These are phyloP conservation scores for Dromius quadrimaculatus DNA, from an alignment of 2,888 invertebrate genomes.

Conservation along the genomic window DNA sequence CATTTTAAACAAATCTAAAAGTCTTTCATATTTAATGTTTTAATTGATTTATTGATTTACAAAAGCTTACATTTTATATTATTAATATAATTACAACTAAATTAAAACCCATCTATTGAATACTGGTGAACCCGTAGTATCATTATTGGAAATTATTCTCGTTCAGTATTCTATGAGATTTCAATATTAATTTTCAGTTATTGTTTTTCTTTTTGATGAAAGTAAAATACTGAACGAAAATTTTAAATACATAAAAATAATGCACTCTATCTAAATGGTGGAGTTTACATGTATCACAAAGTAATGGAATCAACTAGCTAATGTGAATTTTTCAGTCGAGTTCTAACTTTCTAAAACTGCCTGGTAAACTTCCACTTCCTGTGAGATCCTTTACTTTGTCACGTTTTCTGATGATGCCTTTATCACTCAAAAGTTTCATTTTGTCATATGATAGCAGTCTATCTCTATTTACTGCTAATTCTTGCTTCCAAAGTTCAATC, in stretches of 20 bases:
- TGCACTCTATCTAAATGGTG: conserved; percentile 13
- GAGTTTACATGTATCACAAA: conserved; percentile 35
- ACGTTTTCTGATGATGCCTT: conserved; percentile 68
- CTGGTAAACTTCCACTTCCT: conserved; percentile 63
- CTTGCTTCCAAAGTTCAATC: conserved; percentile 76
- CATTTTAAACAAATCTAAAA: conserved; percentile 16
- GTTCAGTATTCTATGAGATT: too few species aligned
- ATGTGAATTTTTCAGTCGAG: conserved; percentile 69
- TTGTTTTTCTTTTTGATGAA: too few species aligned
- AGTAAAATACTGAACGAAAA: too few species aligned
- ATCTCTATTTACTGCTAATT: conserved; percentile 73
- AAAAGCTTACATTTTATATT: background rate
- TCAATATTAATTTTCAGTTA: too few species aligned
- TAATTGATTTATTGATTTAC: conserved; percentile 11
- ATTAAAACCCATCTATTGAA: conserved; percentile 28
- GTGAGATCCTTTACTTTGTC: conserved; percentile 64
- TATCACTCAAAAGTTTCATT: conserved; percentile 75
- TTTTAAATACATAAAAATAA: too few species aligned
- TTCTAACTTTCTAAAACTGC: conserved; percentile 79
- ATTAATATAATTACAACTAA: conserved; percentile 3
- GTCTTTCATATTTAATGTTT: conserved; percentile 7
- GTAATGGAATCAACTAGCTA: conserved; percentile 5
- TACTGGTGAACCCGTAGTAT: conserved; percentile 32
- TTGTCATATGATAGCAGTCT: conserved; percentile 72
- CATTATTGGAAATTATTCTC: too few species aligned